phyloP scores from a whole-genome alignment of 2,888 invertebrate species.

The Cephonodes hylas region DNA sequence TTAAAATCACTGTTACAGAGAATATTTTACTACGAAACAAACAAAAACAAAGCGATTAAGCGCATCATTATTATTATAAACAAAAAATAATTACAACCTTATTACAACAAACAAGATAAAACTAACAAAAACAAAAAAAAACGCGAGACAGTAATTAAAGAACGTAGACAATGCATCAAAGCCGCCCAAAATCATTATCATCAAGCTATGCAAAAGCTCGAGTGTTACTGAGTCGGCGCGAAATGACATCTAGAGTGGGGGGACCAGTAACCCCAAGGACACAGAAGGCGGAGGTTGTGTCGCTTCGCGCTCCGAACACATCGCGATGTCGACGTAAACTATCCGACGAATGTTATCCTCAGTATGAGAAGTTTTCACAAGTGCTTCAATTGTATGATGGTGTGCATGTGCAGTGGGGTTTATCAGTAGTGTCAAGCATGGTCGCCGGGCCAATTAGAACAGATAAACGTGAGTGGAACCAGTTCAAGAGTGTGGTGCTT shows the following conservation, averaged over 20 bases:
- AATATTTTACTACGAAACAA: no score
- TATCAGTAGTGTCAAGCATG: conserved; percentile 72
- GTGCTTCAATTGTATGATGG: conserved; percentile 40
- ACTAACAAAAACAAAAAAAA: background rate
- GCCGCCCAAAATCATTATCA: conserved; percentile 48
- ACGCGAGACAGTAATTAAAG: background rate
- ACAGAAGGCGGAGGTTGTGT: conserved; percentile 64
- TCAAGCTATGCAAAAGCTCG: conserved; percentile 58
- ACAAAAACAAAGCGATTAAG: no score
- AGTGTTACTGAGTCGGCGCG: conserved; percentile 75
- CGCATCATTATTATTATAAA: no score
- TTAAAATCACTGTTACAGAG: no score
- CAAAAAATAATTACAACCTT: background rate
- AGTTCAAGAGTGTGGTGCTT: conserved; percentile 64
- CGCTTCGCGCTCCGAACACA: conserved; percentile 49
- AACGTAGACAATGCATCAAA: conserved; percentile 5
- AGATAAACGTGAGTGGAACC: conserved; percentile 69
- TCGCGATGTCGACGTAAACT: conserved; percentile 58
- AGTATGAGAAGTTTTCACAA: conserved; percentile 14
- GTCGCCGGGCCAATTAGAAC: conserved; percentile 67
- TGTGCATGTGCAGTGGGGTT: conserved; percentile 51
- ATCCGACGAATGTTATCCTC: conserved; percentile 16
- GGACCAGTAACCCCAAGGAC: conserved; percentile 71
- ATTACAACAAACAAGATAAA: background rate
- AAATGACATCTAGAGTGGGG: conserved; percentile 69